Percentiles rank a stretch among this genome's conserved stretches.
These are phyloP conservation scores for Pseudopleuronectes americanus DNA, from an alignment of 2,797 vertebrate genomes.

Conservation along the genomic window DNA sequence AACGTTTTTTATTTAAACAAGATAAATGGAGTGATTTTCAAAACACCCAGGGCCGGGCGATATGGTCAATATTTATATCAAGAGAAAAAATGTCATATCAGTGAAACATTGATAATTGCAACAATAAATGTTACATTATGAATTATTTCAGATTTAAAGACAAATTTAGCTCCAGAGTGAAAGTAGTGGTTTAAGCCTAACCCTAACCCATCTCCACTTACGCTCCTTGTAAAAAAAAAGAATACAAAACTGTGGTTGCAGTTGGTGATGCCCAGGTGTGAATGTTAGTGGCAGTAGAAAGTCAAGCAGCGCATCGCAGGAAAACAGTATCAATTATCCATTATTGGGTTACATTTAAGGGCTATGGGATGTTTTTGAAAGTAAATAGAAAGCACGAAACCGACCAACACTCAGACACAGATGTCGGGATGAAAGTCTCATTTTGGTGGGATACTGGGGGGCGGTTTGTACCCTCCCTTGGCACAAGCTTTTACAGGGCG, in stretches of 20 bases:
- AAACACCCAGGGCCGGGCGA: too few relatives aligned
- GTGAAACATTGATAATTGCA: too few relatives aligned
- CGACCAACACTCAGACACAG: slow-evolving; percentile 32
- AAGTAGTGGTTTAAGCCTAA: too few relatives aligned
- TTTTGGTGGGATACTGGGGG: slow-evolving; percentile 57
- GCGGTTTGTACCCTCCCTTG: slow-evolving; percentile 64
- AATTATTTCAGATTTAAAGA: too few relatives aligned
- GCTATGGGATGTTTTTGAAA: slow-evolving; percentile 47
- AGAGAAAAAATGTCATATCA: too few relatives aligned
- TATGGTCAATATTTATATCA: too few relatives aligned
- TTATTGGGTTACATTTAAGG: slow-evolving; percentile 23
- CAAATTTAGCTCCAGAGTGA: too few relatives aligned
- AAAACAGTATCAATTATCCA: slow-evolving; percentile 32
- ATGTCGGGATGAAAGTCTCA: slow-evolving; percentile 59
- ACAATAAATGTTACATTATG: too few relatives aligned
- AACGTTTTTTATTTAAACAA: too few relatives aligned
- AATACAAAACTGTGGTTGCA: neutral
- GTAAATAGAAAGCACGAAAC: slow-evolving; percentile 54
- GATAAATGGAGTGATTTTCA: too few relatives aligned
- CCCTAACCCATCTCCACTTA: neutral
- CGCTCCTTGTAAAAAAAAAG: slow-evolving; percentile 1
- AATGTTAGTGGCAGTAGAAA: slow-evolving; percentile 31
- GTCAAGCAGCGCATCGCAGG: neutral
- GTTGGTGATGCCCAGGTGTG: slow-evolving; percentile 35
- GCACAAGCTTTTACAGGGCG: slow-evolving; percentile 57